Evolutionary conservation across 2,113 vertebrate species (phyloP), one percentile per base, ranked within the genome.

Genomic region (Cyphomyrus plagiostoma): DNA sequence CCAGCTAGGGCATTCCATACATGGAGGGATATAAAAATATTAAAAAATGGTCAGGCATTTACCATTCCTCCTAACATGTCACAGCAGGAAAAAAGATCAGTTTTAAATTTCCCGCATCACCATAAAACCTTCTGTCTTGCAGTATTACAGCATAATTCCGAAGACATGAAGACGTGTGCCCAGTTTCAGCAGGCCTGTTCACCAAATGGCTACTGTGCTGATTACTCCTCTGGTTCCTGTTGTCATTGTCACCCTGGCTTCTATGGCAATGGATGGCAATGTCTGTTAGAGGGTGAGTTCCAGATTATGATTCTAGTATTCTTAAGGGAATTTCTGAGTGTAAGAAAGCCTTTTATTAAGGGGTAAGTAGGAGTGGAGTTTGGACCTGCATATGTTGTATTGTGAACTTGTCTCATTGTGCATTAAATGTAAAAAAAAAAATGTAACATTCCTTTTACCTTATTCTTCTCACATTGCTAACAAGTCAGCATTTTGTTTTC

Each of bases 191-290:
- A 92, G 26, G 92, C 89, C 26, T 97, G 97, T 91, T 97, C 97
- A 49, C 95, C 39, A 0, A 92, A 97, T 0, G 96, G 95, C 77
- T 96, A 96, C 94, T 97, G 97, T 92, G 95, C 95, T 0, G 96
- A 97, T 92, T 96, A 97, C 0, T 7, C 95, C 91, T 39, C 94
- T 0, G 96, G 97, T 13, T 92, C 95, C 89, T 97, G 97, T 92
- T 97, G 97, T 84, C 96, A 96, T 90, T 97, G 97, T 92, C 94
- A 93, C 88, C 90, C 95, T 50, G 91, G 92, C 90, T 97, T 94
- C 92, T 96, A 96, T 0, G 97, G 97, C 45, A 96, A 97, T 0
- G 97, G 97, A 62, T 91, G 92, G 21, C 95, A 97, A 86, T 97
- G 97, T 91, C 91, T 97, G 66, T 96, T 95, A 0, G 94, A 96